phyloP scores from a whole-genome alignment of 2,797 vertebrate genomes.

The Tapirus indicus region DNA sequence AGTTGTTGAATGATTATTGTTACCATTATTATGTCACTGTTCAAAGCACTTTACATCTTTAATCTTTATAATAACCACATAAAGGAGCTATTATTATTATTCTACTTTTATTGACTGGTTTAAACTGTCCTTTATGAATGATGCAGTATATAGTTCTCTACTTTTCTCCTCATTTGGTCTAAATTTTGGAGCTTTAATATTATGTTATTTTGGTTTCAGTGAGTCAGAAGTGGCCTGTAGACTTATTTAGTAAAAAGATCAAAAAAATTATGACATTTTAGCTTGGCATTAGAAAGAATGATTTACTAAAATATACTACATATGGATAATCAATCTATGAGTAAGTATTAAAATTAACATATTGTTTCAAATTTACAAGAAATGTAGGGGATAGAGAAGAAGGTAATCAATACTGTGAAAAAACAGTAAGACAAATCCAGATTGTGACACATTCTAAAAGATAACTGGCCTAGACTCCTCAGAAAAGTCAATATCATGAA shows the following conservation, averaged over 20 bases:
- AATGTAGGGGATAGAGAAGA: neutral
- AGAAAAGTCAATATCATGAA: neutral
- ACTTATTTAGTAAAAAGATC: slow-evolving; percentile 4
- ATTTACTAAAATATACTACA: neutral
- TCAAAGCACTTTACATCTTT: slow-evolving; percentile 1
- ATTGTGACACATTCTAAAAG: neutral
- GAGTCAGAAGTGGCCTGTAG: neutral
- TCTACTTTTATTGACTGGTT: neutral
- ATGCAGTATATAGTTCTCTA: neutral
- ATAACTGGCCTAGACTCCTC: neutral
- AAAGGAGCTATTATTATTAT: neutral
- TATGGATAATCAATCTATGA: neutral
- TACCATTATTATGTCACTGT: neutral
- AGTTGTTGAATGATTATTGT: neutral
- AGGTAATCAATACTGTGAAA: neutral
- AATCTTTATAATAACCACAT: neutral
- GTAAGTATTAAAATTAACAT: slow-evolving; percentile 26
- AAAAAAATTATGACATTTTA: neutral
- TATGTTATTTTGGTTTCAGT: slow-evolving; percentile 34
- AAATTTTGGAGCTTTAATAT: slow-evolving; percentile 21
- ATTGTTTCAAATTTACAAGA: slow-evolving; percentile 34
- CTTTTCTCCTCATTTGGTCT: neutral
- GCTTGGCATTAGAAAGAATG: neutral
- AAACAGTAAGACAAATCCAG: neutral
- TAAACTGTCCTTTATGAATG: neutral